phyloP scores from a whole-genome alignment of 2,888 invertebrate genomes.

The Platycheirus albimanus region DNA sequence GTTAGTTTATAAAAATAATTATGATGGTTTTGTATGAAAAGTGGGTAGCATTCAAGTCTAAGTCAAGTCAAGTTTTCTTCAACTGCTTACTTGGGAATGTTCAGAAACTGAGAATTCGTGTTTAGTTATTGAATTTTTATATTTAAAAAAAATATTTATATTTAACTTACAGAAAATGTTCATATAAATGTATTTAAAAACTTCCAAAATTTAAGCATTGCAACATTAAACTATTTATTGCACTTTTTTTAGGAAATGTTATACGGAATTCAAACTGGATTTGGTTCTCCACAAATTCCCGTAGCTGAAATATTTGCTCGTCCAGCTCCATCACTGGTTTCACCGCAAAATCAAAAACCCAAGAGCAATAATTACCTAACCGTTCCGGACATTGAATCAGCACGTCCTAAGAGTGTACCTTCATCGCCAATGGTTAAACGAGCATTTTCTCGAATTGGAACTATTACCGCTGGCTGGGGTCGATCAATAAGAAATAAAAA shows the following conservation, averaged over 20 bases:
- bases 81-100: too few relatives aligned
- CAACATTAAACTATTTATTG: background rate
- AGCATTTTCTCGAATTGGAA: conserved; percentile 94
- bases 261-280: conserved; percentile 96
- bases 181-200: too few relatives aligned
- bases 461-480: conserved; percentile 95
- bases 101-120: too few relatives aligned
- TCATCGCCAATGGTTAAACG: conserved; percentile 97
- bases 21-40: too few relatives aligned
- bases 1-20: too few relatives aligned
- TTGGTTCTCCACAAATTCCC: conserved; percentile 96
- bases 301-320: conserved; percentile 93
- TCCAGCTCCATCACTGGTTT: conserved; percentile 92
- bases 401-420: conserved; percentile 94
- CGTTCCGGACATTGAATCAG: conserved; percentile 94
- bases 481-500: conserved; percentile 93
- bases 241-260: conserved; percentile 93
- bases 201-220: too few relatives aligned
- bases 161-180: too few relatives aligned
- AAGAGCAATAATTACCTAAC: conserved; percentile 97
- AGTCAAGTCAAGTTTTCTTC: too few relatives aligned
- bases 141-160: too few relatives aligned
- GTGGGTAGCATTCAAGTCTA: too few relatives aligned
- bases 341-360: conserved; percentile 92
- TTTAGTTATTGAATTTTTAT: too few relatives aligned